These are phyloP conservation scores for Pseudanteris insignis DNA, from an alignment of 2,888 invertebrate genomes.

Conservation along the genomic window DNA sequence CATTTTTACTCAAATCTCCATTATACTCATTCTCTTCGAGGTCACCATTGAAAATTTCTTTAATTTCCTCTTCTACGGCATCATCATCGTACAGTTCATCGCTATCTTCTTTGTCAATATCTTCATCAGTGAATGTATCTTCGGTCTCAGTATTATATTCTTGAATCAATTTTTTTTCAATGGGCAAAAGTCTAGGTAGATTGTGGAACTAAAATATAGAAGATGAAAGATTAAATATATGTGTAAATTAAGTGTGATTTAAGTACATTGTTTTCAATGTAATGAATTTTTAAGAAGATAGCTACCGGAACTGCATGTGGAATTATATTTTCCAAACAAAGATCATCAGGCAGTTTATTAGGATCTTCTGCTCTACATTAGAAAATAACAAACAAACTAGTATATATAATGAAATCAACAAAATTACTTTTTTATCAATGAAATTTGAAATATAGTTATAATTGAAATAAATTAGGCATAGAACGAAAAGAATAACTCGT, in stretches of 20 bases:
- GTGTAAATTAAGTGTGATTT: too few species aligned
- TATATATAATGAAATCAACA: conserved; percentile 27
- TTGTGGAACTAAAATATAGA: conserved; percentile 38
- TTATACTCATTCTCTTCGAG: conserved; percentile 20
- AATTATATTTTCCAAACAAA: conserved; percentile 58
- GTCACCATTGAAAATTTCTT: conserved; percentile 8
- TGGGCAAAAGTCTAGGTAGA: conserved; percentile 33
- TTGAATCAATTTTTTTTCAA: conserved; percentile 46
- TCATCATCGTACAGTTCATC: not conserved
- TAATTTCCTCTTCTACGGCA: conserved; percentile 10
- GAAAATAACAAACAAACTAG: conserved; percentile 29
- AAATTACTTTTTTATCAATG: too few species aligned
- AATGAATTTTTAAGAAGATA: too few species aligned
- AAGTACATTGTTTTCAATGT: too few species aligned
- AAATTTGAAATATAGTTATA: too few species aligned
- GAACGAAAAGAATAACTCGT: too few species aligned
- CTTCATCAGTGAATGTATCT: too few species aligned
- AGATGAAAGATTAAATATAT: too few species aligned
- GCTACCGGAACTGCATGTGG: conserved; percentile 65
- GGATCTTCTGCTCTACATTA: conserved; percentile 57
- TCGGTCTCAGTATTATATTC: too few species aligned
- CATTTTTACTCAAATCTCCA: conserved; percentile 49
- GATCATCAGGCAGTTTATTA: conserved; percentile 53
- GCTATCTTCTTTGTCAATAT: conserved; percentile 6
- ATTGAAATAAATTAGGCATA: too few species aligned